Conservation (phyloP, 2,113 vertebrate species). For the rabbit (Oryctolagus cuniculus) region DNA sequence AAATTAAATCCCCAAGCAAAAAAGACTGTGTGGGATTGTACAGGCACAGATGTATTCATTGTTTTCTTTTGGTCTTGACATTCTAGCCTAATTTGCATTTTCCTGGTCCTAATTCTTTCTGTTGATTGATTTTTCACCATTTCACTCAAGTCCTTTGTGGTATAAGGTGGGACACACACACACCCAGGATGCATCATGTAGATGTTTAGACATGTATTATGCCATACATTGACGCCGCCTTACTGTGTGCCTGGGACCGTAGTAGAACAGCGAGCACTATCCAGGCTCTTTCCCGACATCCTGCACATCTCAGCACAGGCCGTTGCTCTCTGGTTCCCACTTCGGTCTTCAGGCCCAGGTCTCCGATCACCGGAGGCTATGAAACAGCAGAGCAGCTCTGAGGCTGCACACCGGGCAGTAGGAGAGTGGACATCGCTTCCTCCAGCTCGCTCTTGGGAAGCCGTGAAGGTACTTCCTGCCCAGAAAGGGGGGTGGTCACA, state of each 20-base stretch:
- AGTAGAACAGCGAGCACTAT: not conserved
- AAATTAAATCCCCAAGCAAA: conserved; percentile 4
- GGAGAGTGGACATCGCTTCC: not conserved
- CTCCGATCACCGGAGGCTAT: not conserved
- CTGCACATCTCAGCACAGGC: not conserved
- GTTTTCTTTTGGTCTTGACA: conserved; percentile 27
- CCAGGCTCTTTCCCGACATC: not conserved
- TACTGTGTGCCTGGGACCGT: not conserved
- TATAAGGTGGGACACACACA: not conserved
- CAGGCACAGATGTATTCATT: not conserved
- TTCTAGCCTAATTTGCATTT: conserved; percentile 58
- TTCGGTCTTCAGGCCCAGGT: not conserved
- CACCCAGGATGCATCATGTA: not conserved
- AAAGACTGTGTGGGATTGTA: not conserved
- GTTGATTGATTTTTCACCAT: conserved; percentile 46
- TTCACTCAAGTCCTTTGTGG: conserved; percentile 17
- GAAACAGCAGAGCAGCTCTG: not conserved
- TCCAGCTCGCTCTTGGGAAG: conserved; percentile 14
- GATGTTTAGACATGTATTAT: conserved; percentile 58
- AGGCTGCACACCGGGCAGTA: not conserved
- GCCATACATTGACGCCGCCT: not conserved
- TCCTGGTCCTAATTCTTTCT: conserved; percentile 48
- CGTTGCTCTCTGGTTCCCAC: not conserved
- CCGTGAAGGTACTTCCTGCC: not conserved
- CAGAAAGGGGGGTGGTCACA: conserved; percentile 21